phyloP scores from a whole-genome alignment of 1,140 invertebrate genomes.

The Bicyclus anynana region DNA sequence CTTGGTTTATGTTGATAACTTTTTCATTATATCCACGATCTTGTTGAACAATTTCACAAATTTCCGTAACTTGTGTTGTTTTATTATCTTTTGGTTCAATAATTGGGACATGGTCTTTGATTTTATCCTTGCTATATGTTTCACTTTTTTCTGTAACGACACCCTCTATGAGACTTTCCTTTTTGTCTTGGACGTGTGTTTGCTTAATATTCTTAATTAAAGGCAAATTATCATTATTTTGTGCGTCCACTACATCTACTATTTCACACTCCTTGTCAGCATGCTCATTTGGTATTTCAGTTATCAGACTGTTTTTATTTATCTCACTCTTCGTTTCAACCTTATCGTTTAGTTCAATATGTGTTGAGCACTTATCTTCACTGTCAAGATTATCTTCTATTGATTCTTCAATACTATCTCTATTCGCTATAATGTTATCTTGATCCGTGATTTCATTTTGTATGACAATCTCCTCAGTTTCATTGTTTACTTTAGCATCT shows the following conservation, averaged over 20 bases:
- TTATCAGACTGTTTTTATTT: too few relatives aligned
- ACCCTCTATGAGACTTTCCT: neutral
- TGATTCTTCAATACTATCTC: neutral
- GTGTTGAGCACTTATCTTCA: neutral
- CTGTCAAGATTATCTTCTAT: neutral
- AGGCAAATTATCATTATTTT: too few relatives aligned
- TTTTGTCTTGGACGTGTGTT: neutral
- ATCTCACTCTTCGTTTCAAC: too few relatives aligned
- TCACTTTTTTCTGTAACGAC: neutral
- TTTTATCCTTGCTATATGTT: neutral
- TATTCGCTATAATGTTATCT: neutral
- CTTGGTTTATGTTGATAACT: neutral
- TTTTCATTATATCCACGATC: too few relatives aligned
- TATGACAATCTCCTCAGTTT: too few relatives aligned
- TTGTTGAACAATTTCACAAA: too few relatives aligned
- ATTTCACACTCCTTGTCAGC: neutral
- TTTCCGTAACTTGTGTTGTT: neutral
- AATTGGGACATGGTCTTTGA: neutral
- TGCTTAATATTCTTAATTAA: neutral
- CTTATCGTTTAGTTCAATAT: too few relatives aligned
- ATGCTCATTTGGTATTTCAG: neutral
- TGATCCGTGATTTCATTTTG: neutral
- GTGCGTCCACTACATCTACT: neutral
- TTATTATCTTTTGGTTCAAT: neutral
- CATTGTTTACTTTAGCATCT: too few relatives aligned